A percentile compares a stretch with the other conserved stretches of the same genome.
Evolutionary conservation across 2,797 vertebrate species (phyloP).

Genomic region (Artibeus lituratus): DNA sequence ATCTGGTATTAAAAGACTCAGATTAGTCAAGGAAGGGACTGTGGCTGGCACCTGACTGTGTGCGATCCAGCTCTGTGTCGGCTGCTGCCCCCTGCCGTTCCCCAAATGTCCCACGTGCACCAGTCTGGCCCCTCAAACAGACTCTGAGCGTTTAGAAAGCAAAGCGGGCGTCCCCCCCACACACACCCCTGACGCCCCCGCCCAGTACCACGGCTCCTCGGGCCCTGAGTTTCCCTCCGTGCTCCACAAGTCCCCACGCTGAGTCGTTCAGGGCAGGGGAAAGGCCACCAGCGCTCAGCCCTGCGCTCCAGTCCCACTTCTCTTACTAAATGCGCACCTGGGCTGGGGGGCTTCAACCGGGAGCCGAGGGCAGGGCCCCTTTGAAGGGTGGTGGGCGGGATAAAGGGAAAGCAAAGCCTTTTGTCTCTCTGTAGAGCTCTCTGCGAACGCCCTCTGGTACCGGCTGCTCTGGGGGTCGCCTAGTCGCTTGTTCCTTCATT

Average conservation of each 20-base stretch:
- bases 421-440: neutral
- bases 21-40: constrained; percentile 60
- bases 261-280: neutral
- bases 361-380: neutral
- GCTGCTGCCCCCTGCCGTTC: constrained; percentile 51
- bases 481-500: neutral
- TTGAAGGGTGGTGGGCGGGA: no score
- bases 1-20: constrained; percentile 69
- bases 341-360: neutral
- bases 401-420: neutral
- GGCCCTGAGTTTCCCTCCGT: neutral
- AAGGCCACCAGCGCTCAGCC: neutral
- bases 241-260: neutral
- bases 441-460: neutral
- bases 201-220: neutral
- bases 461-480: neutral
- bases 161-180: neutral
- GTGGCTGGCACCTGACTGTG: constrained; percentile 64
- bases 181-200: no score
- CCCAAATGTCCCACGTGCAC: constrained; percentile 61
- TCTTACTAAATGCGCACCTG: neutral
- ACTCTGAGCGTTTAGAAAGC: constrained; percentile 36
- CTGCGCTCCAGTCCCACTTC: neutral
- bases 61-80: constrained; percentile 45
- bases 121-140: constrained; percentile 54